Evolutionary conservation across 2,797 vertebrate genomes (phyloP).

Genomic region (Crenuchus spilurus): DNA sequence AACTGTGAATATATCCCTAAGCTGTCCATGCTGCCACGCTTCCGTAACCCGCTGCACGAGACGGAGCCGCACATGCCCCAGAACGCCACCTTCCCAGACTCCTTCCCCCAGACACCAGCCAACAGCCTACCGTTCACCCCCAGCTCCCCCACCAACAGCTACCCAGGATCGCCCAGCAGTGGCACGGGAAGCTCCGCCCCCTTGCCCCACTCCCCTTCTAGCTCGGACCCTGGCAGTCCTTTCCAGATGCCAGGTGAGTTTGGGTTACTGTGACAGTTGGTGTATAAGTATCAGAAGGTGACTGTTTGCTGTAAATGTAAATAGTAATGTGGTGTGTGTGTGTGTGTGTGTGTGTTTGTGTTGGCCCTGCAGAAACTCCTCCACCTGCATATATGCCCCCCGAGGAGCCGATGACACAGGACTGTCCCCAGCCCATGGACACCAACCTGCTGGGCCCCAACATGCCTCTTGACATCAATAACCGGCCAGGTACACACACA

Average conservation of each 20-base stretch:
- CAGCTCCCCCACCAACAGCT: conserved; percentile 93
- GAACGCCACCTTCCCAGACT: conserved; percentile 96
- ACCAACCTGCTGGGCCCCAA: conserved; percentile 89
- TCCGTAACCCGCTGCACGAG: conserved; percentile 90
- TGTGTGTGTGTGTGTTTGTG: conserved; percentile 14
- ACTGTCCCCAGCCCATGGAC: conserved; percentile 97
- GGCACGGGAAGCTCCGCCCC: conserved; percentile 89
- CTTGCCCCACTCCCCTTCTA: conserved; percentile 96
- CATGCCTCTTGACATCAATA: conserved; percentile 87
- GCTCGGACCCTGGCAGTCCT: conserved; percentile 94
- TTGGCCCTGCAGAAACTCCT: conserved; percentile 86
- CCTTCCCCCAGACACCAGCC: conserved; percentile 83
- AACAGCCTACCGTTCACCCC: conserved; percentile 82
- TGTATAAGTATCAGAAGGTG: too few relatives aligned
- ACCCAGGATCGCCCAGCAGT: conserved; percentile 92
- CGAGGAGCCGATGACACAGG: conserved; percentile 96
- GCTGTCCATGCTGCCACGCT: conserved; percentile 95
- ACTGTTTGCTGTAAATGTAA: too few relatives aligned
- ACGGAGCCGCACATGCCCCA: conserved; percentile 97
- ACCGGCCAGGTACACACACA: conserved; percentile 80
- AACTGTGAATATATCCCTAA: conserved; percentile 99
- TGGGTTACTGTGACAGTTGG: not conserved
- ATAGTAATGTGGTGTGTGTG: too few relatives aligned
- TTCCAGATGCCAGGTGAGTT: conserved; percentile 96
- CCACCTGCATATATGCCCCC: conserved; percentile 97